Base-by-base conservation (phyloP, 1,140 invertebrate genomes). In the Meloidogyne exigua region DNA sequence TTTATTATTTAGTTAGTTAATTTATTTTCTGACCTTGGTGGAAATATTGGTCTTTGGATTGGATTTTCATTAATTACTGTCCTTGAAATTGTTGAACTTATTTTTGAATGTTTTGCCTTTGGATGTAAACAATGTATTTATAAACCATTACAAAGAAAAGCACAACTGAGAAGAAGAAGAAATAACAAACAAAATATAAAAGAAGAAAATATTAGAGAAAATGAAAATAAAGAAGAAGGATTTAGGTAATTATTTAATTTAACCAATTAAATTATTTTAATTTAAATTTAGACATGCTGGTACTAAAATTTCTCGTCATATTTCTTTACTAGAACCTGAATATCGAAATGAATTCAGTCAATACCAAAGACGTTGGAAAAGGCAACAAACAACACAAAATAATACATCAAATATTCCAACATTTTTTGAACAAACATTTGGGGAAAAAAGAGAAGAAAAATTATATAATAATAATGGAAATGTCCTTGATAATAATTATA, bases 41-140 rank as follows among this genome's bases (percentile, higher is more conserved):
- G 85, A 76, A 87, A 87, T 67, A 87, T 87, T 68, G 85, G 85
- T 42, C 76, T 87, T 49, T 87, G 85, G 84, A 87, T 87, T 79
- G 85, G 85, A 13, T 87, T 87, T 71, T 88, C 86, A 12, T 78
- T 87, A n/a, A 87, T 87, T 69, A 87, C 85, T 23, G 79, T 87
- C 12, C 68, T 84, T 42, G 85, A 87, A 73, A 74, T 87, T 28
- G 70, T 80, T 0, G 85, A 86, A 77, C 68, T 86, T 2, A 42
- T 86, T 39, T 83, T 76, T 63, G 85, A 86, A 57, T 78, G 75
- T 36, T n/a, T 77, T 15, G 57, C 73, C 15, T 78, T 39, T 49
- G 76, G 76, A 65, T 75, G 42, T 39, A 73, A 73, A 73, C 49
- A 72, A n/a, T 72, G 39, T 12, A 13, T 72, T 72, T 72, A 63